A percentile compares a stretch with the other conserved stretches of the same genome.
phyloP scores from a whole-genome alignment of 30 jellyfish, hydroid and myxozoan species.

The Chrysaora quinquecirrha region DNA sequence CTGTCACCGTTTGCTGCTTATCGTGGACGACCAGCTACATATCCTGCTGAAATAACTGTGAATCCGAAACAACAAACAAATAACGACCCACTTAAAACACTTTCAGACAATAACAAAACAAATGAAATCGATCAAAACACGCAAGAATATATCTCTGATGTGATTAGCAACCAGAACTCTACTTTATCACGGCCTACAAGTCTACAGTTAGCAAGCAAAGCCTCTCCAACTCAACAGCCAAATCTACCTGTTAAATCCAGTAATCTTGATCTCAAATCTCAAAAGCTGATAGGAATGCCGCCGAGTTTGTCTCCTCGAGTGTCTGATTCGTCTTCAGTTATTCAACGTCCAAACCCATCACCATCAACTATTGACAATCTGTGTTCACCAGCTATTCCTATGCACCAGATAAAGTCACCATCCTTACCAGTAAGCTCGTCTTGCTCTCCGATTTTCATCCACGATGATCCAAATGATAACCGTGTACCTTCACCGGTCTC shows the following conservation, averaged over 20 bases:
- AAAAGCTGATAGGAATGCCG: neutral
- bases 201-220: constrained; percentile 48
- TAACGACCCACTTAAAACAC: constrained; percentile 36
- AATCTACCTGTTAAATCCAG: constrained; percentile 22
- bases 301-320: constrained; percentile 54
- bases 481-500: constrained; percentile 53
- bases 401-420: constrained; percentile 67
- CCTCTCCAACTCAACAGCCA: constrained; percentile 48
- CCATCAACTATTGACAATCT: constrained; percentile 59
- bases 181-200: constrained; percentile 57
- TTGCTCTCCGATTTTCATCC: constrained; percentile 58
- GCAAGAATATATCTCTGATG: constrained; percentile 5
- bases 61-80: constrained; percentile 42
- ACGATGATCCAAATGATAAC: constrained; percentile 50
- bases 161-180: constrained; percentile 22
- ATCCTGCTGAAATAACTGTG: constrained; percentile 57
- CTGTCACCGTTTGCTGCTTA: constrained; percentile 62
- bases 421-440: constrained; percentile 36
- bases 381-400: constrained; percentile 72
- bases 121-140: constrained; percentile 4
- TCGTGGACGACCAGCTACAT: constrained; percentile 70
- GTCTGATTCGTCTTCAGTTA: constrained; percentile 54
- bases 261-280: neutral
- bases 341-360: constrained; percentile 67
- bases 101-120: constrained; percentile 7